A percentile compares a stretch with the other conserved stretches of the same genome.
These are phyloP conservation scores for Lordiphosa andalusiaca DNA, from an alignment of 2,888 invertebrate genomes.

Conservation along the genomic window DNA sequence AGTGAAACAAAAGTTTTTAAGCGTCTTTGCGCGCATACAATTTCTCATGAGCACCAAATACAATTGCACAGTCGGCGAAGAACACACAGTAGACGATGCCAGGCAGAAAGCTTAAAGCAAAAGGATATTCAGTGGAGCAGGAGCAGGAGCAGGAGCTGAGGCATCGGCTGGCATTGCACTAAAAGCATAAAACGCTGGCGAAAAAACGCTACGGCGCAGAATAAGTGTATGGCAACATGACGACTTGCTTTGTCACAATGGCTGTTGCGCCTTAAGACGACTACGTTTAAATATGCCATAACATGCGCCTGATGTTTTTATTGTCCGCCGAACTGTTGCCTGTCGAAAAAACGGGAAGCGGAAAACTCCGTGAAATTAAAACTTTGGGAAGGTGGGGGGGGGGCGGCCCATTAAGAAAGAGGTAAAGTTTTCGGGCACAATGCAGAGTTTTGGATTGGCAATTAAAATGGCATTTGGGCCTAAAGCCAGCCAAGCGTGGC, in stretches of 20 bases:
- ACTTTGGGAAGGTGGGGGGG: no score
- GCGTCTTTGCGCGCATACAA: slow-evolving; percentile 70
- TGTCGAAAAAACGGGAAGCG: not conserved
- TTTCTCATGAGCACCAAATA: slow-evolving; percentile 70
- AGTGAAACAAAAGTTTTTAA: slow-evolving; percentile 56
- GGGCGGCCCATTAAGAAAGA: slow-evolving; percentile 20
- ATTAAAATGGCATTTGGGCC: slow-evolving; percentile 43
- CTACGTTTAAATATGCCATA: slow-evolving; percentile 50
- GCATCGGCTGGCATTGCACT: slow-evolving; percentile 35
- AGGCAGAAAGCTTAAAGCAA: slow-evolving; percentile 58
- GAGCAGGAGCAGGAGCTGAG: slow-evolving; percentile 4
- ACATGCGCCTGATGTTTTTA: slow-evolving; percentile 56
- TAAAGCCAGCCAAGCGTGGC: not conserved
- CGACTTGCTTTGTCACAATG: slow-evolving; percentile 47
- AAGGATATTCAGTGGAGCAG: slow-evolving; percentile 53
- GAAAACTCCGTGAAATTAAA: slow-evolving; percentile 54
- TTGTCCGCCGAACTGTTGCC: slow-evolving; percentile 58
- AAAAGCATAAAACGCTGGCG: slow-evolving; percentile 45
- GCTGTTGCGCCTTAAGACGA: slow-evolving; percentile 49
- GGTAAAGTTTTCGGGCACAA: slow-evolving; percentile 38
- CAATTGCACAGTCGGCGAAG: slow-evolving; percentile 69
- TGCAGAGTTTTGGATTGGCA: slow-evolving; percentile 58
- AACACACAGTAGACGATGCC: slow-evolving; percentile 18
- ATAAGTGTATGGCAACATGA: slow-evolving; percentile 37
- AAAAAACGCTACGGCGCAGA: slow-evolving; percentile 22